A percentile compares a stretch with the other conserved stretches of the same genome.
phyloP scores from a whole-genome alignment of 2,888 invertebrate genomes.

The Lydus trimaculatus region DNA sequence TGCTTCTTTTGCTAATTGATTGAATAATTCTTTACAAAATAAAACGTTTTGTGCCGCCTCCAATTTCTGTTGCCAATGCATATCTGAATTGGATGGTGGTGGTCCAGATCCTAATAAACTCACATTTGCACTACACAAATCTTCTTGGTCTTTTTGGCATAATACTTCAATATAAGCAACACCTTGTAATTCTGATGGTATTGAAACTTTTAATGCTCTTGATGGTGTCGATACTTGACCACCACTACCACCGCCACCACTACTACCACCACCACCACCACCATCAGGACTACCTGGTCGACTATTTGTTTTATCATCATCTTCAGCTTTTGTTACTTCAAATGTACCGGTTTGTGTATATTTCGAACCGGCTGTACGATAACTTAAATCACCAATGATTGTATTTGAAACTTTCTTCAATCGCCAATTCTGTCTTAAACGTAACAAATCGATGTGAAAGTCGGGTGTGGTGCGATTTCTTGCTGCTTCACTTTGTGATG shows the following conservation, averaged over 20 bases:
- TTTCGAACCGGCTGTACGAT: conserved; percentile 93
- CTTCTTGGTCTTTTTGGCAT: conserved; percentile 94
- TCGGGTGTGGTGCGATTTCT: conserved; percentile 82
- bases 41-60: conserved; percentile 97
- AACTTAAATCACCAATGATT: conserved; percentile 95
- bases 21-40: conserved; percentile 96
- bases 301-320: conserved; percentile 65
- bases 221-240: conserved; percentile 60
- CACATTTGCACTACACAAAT: conserved; percentile 83
- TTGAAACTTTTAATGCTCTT: conserved; percentile 84
- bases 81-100: conserved; percentile 74
- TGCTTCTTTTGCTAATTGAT: conserved; percentile 92
- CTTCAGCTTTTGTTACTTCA: conserved; percentile 94
- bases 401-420: conserved; percentile 95
- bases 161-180: conserved; percentile 96
- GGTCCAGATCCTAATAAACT: conserved; percentile 80
- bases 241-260: conserved; percentile 39
- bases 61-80: conserved; percentile 95
- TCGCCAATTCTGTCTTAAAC: conserved; percentile 92
- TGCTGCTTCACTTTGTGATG: conserved; percentile 81
- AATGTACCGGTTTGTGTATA: conserved; percentile 94
- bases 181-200: conserved; percentile 94
- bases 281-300: conserved; percentile 61
- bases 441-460: conserved; percentile 90
- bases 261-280: conserved; percentile 52